Conservation (phyloP, 2,888 invertebrate species). For the Nysson spinosus region DNA sequence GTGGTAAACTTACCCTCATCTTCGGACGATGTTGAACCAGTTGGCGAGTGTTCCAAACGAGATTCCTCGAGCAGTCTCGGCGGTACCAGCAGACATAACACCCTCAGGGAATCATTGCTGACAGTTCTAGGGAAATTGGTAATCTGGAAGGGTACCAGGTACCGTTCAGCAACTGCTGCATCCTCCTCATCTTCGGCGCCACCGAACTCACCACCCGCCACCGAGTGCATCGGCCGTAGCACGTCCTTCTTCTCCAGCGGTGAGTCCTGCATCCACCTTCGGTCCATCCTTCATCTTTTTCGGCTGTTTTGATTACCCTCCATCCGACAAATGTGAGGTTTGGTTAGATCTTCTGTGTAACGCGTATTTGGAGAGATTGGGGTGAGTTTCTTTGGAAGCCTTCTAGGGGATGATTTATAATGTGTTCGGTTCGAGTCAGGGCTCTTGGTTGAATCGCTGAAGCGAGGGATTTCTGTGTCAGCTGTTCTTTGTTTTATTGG, state of each 20-base stretch:
- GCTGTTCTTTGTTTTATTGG: too few species aligned
- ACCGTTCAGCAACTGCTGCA: slow-evolving; percentile 75
- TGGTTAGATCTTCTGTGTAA: too few species aligned
- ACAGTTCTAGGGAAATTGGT: slow-evolving; percentile 83
- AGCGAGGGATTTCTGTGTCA: too few species aligned
- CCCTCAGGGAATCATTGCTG: slow-evolving; percentile 83
- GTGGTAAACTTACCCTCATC: slow-evolving; percentile 55
- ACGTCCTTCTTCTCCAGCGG: slow-evolving; percentile 74
- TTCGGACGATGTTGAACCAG: slow-evolving; percentile 65
- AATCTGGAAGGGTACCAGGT: slow-evolving; percentile 79
- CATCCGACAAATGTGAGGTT: too few species aligned
- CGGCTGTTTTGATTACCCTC: too few species aligned
- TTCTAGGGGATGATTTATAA: too few species aligned
- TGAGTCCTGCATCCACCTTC: slow-evolving; percentile 59
- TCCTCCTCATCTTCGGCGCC: slow-evolving; percentile 78
- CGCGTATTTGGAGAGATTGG: too few species aligned
- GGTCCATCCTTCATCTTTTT: too few species aligned
- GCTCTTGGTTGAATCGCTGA: too few species aligned
- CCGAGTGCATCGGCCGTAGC: slow-evolving; percentile 80
- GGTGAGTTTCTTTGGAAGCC: too few species aligned
- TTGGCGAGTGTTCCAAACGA: slow-evolving; percentile 70
- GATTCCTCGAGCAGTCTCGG: slow-evolving; percentile 74
- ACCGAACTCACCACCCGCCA: slow-evolving; percentile 75
- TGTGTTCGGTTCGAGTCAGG: too few species aligned
- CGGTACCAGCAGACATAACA: slow-evolving; percentile 76